Percentiles rank a stretch among this genome's conserved stretches.
Conservation (phyloP, 2,113 vertebrate genomes). For the Cephalopholis sonnerati region DNA sequence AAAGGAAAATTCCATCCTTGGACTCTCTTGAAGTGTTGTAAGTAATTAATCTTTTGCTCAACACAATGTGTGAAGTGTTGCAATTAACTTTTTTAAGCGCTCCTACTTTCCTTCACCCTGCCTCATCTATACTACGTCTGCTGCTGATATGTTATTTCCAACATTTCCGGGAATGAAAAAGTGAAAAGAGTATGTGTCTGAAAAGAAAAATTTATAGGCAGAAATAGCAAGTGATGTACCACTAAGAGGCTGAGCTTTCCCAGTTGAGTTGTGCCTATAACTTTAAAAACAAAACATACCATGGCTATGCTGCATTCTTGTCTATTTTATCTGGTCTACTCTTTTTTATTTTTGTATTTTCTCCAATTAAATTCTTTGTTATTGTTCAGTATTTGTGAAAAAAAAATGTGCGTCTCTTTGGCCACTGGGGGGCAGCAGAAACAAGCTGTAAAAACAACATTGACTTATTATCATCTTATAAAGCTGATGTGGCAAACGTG, state of each 20-base stretch:
- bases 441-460: too few relatives aligned
- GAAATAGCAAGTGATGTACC: neutral
- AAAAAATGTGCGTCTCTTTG: too few relatives aligned
- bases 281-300: neutral
- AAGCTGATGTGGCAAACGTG: too few relatives aligned
- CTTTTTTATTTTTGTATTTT: neutral
- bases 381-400: neutral
- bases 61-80: neutral
- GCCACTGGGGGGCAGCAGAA: too few relatives aligned
- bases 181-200: neutral
- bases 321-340: neutral
- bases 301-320: slow-evolving; percentile 9
- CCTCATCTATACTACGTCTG: neutral
- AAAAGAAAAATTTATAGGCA: neutral
- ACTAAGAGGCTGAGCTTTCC: neutral
- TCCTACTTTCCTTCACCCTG: neutral
- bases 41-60: slow-evolving; percentile 30
- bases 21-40: slow-evolving; percentile 5
- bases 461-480: too few relatives aligned
- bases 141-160: slow-evolving; percentile 6
- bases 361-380: neutral
- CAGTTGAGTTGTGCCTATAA: neutral
- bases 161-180: slow-evolving; percentile 20
- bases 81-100: slow-evolving; percentile 25
- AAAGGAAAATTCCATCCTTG: slow-evolving; percentile 55